Evolutionary conservation across 2,888 invertebrate species (phyloP), one percentile per base, ranked within the genome.

Genomic region (Gymnocheta viridis): DNA sequence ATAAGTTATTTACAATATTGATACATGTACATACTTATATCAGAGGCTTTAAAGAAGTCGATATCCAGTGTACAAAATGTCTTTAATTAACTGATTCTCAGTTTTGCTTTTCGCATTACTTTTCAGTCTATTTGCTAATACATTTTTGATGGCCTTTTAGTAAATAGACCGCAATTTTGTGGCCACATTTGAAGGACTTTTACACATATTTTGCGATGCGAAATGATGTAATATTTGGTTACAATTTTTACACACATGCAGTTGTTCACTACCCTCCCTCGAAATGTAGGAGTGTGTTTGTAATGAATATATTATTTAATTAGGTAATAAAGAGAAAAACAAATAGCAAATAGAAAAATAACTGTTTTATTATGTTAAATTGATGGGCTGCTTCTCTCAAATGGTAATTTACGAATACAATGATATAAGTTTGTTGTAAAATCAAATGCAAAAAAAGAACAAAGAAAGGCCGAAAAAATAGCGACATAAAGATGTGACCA

Each of bases 121-220:
- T 19, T 17, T n/a, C n/a, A 56, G 14, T 41, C 14, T 41, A n/a
- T 14, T 3, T 0, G 41, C 14, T 41, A 4, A 41, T 17, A 44
- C 44, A 41, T 56, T 66, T 56, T n/a, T 54, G 7, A 44, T 76
- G 54, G 32, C 54, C 29, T 66, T 24, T 76, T 76, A 35, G 32
- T 44, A 64, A 56, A 22, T 41, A 64, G 29, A 66, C 76, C 76
- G 47, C 76, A 66, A 54, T 27, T 35, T 44, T 76, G 76, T 66
- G 64, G 64, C 62, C 64, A 76, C 12, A 66, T 44, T 66, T 56
- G 29, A 64, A 64, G 51, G 41, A 64, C 44, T 32, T 56, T 49
- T 66, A 44, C 19, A 38, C 54, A 54, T 51, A 22, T 41, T 44
- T 56, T 70, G 3, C 22, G 2, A 27, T 32, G 22, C 58, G 22